These are phyloP conservation scores for Pyxicephalus adspersus DNA, from an alignment of 2,113 vertebrate genomes.

Conservation along the genomic window DNA sequence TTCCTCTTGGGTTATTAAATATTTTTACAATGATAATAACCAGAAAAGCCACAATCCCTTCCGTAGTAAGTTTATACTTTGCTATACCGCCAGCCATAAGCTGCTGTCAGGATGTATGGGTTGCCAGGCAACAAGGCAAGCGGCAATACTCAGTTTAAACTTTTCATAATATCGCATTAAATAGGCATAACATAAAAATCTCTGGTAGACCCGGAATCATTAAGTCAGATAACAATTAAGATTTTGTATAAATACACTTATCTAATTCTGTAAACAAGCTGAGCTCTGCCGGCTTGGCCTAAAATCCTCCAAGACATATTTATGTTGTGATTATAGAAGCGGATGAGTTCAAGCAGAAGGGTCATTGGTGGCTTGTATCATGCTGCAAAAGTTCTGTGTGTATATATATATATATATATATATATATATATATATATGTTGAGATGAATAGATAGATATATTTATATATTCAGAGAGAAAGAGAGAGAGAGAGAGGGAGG, in stretches of 20 bases:
- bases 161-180: not conserved
- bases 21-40: not conserved
- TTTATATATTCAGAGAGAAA: no score
- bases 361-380: not conserved
- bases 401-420: no score
- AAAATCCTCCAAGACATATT: slow-evolving; percentile 24
- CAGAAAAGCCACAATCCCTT: not conserved
- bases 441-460: no score
- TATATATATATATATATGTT: no score
- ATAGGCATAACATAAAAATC: slow-evolving; percentile 9
- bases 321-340: slow-evolving; percentile 21
- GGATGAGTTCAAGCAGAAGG: slow-evolving; percentile 5
- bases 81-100: slow-evolving; percentile 3
- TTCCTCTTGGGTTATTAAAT: not conserved
- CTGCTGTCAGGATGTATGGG: not conserved
- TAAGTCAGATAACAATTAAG: slow-evolving; percentile 20
- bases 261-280: slow-evolving; percentile 17
- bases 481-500: no score
- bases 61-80: not conserved
- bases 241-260: slow-evolving; percentile 36
- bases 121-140: slow-evolving; percentile 13
- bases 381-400: no score
- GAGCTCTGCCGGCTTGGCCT: not conserved
- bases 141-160: not conserved
- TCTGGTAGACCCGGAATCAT: slow-evolving; percentile 18